A percentile compares a stretch with the other conserved stretches of the same genome.
These are phyloP conservation scores for Chymomyza caudatula DNA, from an alignment of 2,888 invertebrate species.

Conservation along the genomic window DNA sequence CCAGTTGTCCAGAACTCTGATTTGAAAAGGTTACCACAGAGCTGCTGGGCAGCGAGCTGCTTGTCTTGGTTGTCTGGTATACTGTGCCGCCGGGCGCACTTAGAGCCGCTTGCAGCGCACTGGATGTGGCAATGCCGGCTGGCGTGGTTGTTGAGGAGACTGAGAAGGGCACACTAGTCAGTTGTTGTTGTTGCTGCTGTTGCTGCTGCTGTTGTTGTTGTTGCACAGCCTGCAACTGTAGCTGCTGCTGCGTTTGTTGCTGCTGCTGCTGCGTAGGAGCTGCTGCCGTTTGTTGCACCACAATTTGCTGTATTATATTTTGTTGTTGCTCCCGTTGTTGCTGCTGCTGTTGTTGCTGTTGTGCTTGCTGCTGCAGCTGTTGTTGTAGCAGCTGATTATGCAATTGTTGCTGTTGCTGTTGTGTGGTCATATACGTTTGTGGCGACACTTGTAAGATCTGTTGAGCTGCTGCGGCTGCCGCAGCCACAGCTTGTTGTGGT, in stretches of 20 bases:
- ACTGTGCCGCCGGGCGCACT: constrained; percentile 76
- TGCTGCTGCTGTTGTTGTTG: constrained; percentile 43
- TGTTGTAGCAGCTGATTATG: constrained; percentile 65
- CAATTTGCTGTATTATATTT: constrained; percentile 73
- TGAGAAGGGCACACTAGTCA: constrained; percentile 72
- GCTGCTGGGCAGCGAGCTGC: constrained; percentile 72
- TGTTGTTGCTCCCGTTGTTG: constrained; percentile 59
- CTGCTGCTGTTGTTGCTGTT: constrained; percentile 69
- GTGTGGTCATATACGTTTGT: constrained; percentile 79
- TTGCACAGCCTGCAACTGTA: constrained; percentile 11
- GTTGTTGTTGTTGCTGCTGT: constrained; percentile 71
- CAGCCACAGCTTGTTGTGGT: constrained; percentile 46
- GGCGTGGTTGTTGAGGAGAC: constrained; percentile 72
- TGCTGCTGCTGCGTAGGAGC: constrained; percentile 44
- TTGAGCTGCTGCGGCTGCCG: constrained; percentile 55
- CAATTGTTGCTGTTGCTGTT: constrained; percentile 77
- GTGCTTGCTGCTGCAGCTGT: constrained; percentile 53
- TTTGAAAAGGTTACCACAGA: constrained; percentile 76
- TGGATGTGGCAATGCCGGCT: constrained; percentile 72
- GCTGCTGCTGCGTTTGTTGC: constrained; percentile 49
- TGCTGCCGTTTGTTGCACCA: constrained; percentile 79
- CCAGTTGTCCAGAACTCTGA: constrained; percentile 69
- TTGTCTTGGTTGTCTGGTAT: constrained; percentile 76
- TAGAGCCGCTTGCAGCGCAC: constrained; percentile 78
- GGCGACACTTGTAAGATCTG: constrained; percentile 75